Evolutionary conservation across 1,140 invertebrate genomes (phyloP), one percentile per base, ranked within the genome.

Genomic region (Campoletis sonorensis): DNA sequence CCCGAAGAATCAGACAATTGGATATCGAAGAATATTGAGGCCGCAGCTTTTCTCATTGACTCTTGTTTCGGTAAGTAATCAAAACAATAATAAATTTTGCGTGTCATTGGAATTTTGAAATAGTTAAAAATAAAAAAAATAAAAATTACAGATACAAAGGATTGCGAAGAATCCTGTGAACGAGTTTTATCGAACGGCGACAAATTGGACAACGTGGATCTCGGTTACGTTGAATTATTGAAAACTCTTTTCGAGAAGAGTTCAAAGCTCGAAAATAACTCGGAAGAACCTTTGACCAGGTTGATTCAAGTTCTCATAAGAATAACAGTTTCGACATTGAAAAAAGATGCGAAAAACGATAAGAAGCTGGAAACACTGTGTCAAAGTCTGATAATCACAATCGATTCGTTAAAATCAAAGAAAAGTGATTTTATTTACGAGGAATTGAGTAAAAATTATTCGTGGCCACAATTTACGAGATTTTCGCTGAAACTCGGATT

Each of bases 381-480:
- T 88, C 81, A 91, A 82, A 82, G 88, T 87, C 79, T 92, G 75
- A 70, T 81, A 16, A 76, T 87, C 18, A 79, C 89, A 5, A 82
- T 88, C 1, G 71, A 87, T 30, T 49, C 85, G 30, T 90, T 90
- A 68, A 90, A 89, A 85, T 79, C 87, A 1, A 83, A 83, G 10
- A 81, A 88, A 1, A 70, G 91, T 58, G 88, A 91, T 70, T 87
- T 91, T 33, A 86, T 89, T 7, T 93, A 92, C 81, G 90, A 92
- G 51, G 89, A 91, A 82, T 80, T 94, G 3, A 92, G 85, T 51
- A 93, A 92, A 80, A 94, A 93, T 86, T 89, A 93, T 51, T 93
- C 93, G 8, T 96, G 95, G 94, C 91, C 94, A 21, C 94, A 94
- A 73, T 96, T 95, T 85, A 94, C 93, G 76, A 94, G 23, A 67